Evolutionary conservation across 2,888 invertebrate species (phyloP).

Genomic region (Cheilosia vulpina): DNA sequence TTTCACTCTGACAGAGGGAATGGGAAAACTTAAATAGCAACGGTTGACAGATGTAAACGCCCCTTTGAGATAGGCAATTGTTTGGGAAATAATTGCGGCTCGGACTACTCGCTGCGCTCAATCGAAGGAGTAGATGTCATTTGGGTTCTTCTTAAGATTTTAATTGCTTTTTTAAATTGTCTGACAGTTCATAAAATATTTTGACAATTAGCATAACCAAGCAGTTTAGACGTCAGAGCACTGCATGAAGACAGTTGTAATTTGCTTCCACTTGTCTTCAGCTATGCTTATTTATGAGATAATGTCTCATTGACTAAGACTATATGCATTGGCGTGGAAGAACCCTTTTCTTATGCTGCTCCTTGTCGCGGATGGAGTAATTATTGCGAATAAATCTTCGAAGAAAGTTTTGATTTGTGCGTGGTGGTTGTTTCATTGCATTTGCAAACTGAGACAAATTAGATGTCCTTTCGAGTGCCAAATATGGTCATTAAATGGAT

Average conservation of each 20-base stretch:
- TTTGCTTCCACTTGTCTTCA: constrained; percentile 52
- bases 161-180: constrained; percentile 44
- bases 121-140: constrained; percentile 1
- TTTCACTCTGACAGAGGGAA: neutral
- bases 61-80: constrained; percentile 21
- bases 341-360: constrained; percentile 5
- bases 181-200: constrained; percentile 56
- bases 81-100: neutral
- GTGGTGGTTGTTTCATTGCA: constrained; percentile 27
- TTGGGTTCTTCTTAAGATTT: constrained; percentile 27
- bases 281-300: constrained; percentile 38
- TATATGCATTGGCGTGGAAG: constrained; percentile 13
- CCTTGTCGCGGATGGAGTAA: constrained; percentile 20
- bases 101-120: constrained; percentile 14
- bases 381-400: constrained; percentile 25
- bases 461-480: constrained; percentile 79
- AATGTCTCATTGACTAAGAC: constrained; percentile 21
- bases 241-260: constrained; percentile 18
- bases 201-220: constrained; percentile 50
- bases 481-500: constrained; percentile 82
- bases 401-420: constrained; percentile 35
- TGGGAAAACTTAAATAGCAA: constrained; percentile 27
- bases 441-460: constrained; percentile 78
- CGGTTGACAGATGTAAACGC: constrained; percentile 43
- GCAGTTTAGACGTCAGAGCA: constrained; percentile 21